Evolutionary conservation across 2,113 vertebrate genomes (phyloP).

Genomic region (Serinus canaria): DNA sequence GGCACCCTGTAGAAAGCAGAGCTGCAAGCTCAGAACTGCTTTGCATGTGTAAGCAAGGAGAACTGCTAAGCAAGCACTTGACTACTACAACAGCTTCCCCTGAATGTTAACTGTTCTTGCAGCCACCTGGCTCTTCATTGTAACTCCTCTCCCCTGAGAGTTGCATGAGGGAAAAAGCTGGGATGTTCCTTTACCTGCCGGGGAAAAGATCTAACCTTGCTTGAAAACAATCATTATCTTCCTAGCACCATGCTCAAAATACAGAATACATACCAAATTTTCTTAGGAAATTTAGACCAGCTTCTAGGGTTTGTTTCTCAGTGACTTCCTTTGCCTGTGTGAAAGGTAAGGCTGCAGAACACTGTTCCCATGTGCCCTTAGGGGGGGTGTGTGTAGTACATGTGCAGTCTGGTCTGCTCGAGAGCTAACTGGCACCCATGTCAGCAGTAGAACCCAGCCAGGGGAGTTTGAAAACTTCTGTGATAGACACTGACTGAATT

Average conservation of each 20-base stretch:
- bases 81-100: background rate
- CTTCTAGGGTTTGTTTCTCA: background rate
- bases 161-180: background rate
- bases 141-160: background rate
- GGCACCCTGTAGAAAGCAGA: background rate
- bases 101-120: background rate
- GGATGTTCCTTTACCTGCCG: background rate
- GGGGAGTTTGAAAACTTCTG: background rate
- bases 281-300: background rate
- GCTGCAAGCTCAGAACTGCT: background rate
- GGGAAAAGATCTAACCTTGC: background rate
- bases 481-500: background rate
- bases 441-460: background rate
- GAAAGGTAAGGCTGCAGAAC: background rate
- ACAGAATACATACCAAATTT: background rate
- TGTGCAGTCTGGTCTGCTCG: background rate
- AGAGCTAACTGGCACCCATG: background rate
- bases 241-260: background rate
- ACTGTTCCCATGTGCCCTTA: accelerated
- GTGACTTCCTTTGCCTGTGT: background rate
- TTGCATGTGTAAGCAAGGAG: background rate
- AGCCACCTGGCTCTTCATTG: background rate
- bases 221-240: background rate
- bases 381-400: accelerated
- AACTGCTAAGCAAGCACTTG: background rate